A percentile compares a stretch with the other conserved stretches of the same genome.
These are phyloP conservation scores for Thaleichthys pacificus DNA, from an alignment of 2,797 vertebrate species.

Conservation along the genomic window DNA sequence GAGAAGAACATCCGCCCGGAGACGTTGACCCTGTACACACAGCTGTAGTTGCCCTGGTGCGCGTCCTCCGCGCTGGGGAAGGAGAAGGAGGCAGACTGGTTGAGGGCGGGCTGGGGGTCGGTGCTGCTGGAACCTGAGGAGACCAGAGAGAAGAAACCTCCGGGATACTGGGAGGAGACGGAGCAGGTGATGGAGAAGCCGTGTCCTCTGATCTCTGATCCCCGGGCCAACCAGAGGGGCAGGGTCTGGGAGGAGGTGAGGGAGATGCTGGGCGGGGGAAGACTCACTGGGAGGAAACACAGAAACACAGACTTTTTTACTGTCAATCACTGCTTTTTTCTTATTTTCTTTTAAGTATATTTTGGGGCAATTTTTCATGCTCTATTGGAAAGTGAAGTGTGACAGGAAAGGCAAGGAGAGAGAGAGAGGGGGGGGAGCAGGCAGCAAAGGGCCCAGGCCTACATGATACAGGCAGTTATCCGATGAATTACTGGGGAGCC, in stretches of 20 bases:
- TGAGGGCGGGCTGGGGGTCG: constrained; percentile 15
- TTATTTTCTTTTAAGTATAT: too few species aligned
- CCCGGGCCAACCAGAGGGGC: constrained; percentile 17
- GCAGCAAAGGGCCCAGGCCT: too few species aligned
- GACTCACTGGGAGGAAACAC: constrained; percentile 28
- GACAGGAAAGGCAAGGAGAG: too few species aligned
- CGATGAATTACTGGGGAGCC: too few species aligned
- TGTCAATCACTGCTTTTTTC: too few species aligned
- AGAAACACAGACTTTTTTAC: not conserved
- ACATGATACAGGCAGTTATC: too few species aligned
- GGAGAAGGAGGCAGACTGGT: constrained; percentile 36
- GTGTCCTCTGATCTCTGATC: constrained; percentile 41
- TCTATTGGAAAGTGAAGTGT: too few species aligned
- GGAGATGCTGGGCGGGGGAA: constrained; percentile 45
- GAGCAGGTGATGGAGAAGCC: constrained; percentile 54
- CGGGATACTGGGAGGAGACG: constrained; percentile 18
- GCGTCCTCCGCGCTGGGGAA: constrained; percentile 44
- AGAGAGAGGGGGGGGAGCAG: too few species aligned
- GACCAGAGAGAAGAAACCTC: constrained; percentile 36
- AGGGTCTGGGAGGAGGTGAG: constrained; percentile 24
- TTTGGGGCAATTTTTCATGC: too few species aligned
- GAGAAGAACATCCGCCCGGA: constrained; percentile 30
- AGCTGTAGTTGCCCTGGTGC: constrained; percentile 59
- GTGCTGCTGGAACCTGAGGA: constrained; percentile 26
- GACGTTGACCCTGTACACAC: constrained; percentile 41